Evolutionary conservation across 2,888 invertebrate genomes (phyloP), one percentile per base, ranked within the genome.

Genomic region (Myopa tessellatipennis): DNA sequence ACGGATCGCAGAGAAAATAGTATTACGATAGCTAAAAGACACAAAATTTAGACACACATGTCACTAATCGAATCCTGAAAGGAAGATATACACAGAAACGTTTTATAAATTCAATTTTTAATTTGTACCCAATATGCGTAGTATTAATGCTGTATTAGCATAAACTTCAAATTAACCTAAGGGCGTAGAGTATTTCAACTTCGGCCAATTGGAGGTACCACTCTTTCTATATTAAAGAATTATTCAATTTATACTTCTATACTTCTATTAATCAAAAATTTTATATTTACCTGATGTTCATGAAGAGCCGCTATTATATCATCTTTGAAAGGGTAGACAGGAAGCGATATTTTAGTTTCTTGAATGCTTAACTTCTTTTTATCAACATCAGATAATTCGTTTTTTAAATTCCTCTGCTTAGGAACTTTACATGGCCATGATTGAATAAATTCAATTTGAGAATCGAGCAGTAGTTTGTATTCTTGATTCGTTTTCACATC

Each of bases 361-460:
- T 95, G 94, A 82, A 99, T 94, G 3, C 93, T 93, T 90, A 95
- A 90, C 82, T 94, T 92, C 86, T 94, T 93, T 84, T 92, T 93
- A 88, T 95, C 92, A 55, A 91, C 85, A 85, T 93, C 95, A 26
- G 93, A 92, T 76, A 94, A 86, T 85, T 92, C 91, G 6, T 93
- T 91, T 85, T 90, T 45, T 91, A 2, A 79, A 82, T 1, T 58
- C 76, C 80, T 90, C 90, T 4, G 85, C 85, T 91, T 91, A 50
- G 92, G 92, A 8, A 96, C 96, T 80, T 95, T 95, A 87, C 96
- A 91, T 83, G 94, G 94, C 1, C 96, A 88, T 0, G 95, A 95
- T 89, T 99, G 97, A 80, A 99, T 96, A 88, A 99, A 99, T 87
- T 99, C 98, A 85, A 99, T 98, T 89, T 98, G 96, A 89, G 99